Evolutionary conservation across 1,140 invertebrate species (phyloP), one percentile per base, ranked within the genome.

Genomic region (Heterodera carotae): DNA sequence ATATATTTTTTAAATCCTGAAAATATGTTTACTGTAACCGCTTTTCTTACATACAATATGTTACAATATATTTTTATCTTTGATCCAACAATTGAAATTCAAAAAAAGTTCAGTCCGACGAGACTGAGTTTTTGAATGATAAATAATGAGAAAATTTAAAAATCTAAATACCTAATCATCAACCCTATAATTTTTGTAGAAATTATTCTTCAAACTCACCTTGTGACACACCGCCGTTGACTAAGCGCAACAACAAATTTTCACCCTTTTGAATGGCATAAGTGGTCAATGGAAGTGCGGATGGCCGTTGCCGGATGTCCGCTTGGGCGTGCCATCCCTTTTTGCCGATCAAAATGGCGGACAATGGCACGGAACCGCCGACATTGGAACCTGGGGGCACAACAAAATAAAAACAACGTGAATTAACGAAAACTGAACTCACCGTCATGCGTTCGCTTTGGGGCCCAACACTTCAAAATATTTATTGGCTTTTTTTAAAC

Each of bases 141-240:
- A 43, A 43, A 10, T 43, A 10, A 4, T 43, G 7, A 43, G 39
- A 12, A 1, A 43, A 43, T 43, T 43, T 12, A 43, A 43, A 43
- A 10, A 12, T 43, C 1, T 43, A 43, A 10, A 43, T 0, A 12
- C 39, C 39, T 43, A 43, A 43, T 10, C 7, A 43, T 43, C 39
- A 10, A 43, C 39, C 39, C 39, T 43, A 7, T 43, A 7, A 2
- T 22, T 56, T 43, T 43, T 0, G 39, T 43, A 6, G 0, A 12
- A 43, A 43, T 43, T 43, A 43, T 8, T 8, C 0, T 43, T 8
- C 39, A 12, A 2, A n/a, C 29, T 6, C 15, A 71, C 69, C 84
- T 66, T 86, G 84, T 4, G 85, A 86, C 15, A 87, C 84, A 25
- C 85, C 85, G n/a, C 85, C 85, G 72, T 87, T 87, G 2, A 87